Base-by-base conservation (phyloP, 2,888 invertebrate species). In the Coelopa pilipes region DNA sequence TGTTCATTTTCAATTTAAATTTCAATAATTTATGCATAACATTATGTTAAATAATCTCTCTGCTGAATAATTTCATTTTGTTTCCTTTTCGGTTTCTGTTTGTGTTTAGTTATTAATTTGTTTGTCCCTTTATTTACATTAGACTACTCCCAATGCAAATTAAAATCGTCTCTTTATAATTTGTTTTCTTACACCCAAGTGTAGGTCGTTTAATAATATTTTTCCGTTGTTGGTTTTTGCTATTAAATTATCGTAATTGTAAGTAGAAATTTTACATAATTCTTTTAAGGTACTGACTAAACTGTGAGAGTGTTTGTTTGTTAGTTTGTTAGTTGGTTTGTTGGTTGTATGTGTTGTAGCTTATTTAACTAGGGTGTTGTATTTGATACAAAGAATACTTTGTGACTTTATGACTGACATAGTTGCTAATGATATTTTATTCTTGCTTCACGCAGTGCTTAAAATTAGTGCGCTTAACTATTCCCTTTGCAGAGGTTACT, bases 31-130 rank as follows among this genome's bases (percentile, higher is more conserved):
- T 71, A 47, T 71, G 49, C 66, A 49, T 66, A 66, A 50, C 63
- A 45, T 71, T 72, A 72, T 73, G 53, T 71, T 71, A 65, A 71
- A 70, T 34, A 70, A 70, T 70, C 60, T 70, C 60, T 55, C 59
- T 62, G 24, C 24, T 80, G 67, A 21, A 21, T 78, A 75, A 57
- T 77, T 76, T 76, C 59, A 71, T 76, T 77, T 73, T 72, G 67
- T 75, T 78, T 75, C 45, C 71, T 73, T 34, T 62, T 11, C 60
- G 74, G n/a, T 67, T 75, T 49, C 70, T 34, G 47, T 49, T 19
- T 73, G 70, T 65, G 50, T 74, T 34, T 75, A 74, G 69, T 77
- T 76, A 75, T 73, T 74, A 75, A 76, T 74, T 71, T 68, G 46
- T 70, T 73, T 72, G 70, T 73, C 47, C 66, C 74, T 73, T 49